Conservation (phyloP, 2,113 vertebrate genomes). For the Hoplias malabaricus region DNA sequence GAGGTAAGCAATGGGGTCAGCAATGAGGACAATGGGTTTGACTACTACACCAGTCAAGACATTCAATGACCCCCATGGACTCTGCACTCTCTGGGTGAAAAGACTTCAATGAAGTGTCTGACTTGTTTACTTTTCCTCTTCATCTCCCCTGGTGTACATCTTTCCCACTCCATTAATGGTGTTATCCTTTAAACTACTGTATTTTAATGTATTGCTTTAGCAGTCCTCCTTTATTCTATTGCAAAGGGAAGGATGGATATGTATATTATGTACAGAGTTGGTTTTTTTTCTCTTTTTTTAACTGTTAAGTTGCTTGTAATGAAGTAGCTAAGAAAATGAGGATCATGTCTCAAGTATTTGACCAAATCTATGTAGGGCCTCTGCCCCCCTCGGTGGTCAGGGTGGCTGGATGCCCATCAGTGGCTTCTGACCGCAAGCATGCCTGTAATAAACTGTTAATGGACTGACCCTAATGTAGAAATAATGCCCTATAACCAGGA, state of each 20-base stretch:
- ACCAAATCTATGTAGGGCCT: conserved; percentile 54
- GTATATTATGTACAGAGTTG: conserved; percentile 9
- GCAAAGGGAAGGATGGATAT: conserved; percentile 8
- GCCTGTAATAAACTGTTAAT: conserved; percentile 13
- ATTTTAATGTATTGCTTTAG: not conserved
- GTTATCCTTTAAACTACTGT: conserved; percentile 9
- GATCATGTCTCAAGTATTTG: not conserved
- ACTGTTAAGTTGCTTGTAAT: conserved; percentile 11
- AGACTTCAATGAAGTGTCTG: conserved; percentile 13
- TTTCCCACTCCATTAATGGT: not conserved
- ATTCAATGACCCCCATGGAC: conserved; percentile 60
- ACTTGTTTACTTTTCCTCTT: not conserved
- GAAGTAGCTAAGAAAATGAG: not conserved
- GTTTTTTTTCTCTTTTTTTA: not conserved
- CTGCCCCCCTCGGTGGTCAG: conserved; percentile 45
- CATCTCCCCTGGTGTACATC: not conserved
- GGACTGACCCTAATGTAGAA: not conserved
- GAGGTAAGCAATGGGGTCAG: conserved; percentile 87
- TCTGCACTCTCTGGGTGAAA: conserved; percentile 5
- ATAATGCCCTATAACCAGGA: not conserved
- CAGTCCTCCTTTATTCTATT: no score
- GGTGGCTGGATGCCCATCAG: conserved; percentile 19
- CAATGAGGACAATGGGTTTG: conserved; percentile 79
- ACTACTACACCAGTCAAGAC: conserved; percentile 78
- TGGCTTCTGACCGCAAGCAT: conserved; percentile 24